A percentile compares a stretch with the other conserved stretches of the same genome.
Conservation (phyloP, 2,888 invertebrate species). For the Cantharis rufa region DNA sequence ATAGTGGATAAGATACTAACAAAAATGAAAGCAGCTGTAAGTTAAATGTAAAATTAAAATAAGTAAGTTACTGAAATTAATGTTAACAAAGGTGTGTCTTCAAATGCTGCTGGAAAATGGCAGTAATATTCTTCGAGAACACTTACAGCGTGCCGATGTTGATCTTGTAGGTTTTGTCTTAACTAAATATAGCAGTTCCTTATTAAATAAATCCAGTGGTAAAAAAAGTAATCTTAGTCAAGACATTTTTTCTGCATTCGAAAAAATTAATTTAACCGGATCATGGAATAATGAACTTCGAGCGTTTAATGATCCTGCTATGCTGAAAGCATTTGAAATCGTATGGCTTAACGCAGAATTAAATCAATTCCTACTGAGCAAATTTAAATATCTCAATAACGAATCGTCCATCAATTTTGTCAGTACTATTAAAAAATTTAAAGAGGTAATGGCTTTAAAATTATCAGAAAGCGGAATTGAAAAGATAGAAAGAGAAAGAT, state of each 20-base stretch:
- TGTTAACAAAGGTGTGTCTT: not conserved
- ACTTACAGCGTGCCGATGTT: not conserved
- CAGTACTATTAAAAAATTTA: constrained; percentile 51
- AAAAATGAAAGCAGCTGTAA: not conserved
- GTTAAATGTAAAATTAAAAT: not conserved
- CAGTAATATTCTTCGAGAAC: not conserved
- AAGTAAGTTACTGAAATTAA: not conserved
- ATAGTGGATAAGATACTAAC: not conserved
- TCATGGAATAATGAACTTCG: not conserved
- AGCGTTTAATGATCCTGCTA: not conserved
- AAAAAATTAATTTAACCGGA: not conserved
- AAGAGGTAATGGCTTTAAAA: constrained; percentile 54
- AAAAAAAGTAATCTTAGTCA: not conserved
- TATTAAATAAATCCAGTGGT: not conserved
- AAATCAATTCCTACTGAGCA: not conserved
- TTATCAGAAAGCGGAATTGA: constrained; percentile 58
- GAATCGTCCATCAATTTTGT: constrained; percentile 4
- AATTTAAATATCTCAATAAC: not conserved
- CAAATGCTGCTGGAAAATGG: not conserved
- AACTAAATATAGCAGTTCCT: not conserved
- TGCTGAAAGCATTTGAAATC: constrained; percentile 6
- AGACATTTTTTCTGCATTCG: not conserved
- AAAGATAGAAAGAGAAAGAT: constrained; percentile 55
- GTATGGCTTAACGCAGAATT: not conserved
- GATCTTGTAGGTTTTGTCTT: not conserved